Conservation (phyloP, 2,113 vertebrate genomes). For the Neotoma lepida region DNA sequence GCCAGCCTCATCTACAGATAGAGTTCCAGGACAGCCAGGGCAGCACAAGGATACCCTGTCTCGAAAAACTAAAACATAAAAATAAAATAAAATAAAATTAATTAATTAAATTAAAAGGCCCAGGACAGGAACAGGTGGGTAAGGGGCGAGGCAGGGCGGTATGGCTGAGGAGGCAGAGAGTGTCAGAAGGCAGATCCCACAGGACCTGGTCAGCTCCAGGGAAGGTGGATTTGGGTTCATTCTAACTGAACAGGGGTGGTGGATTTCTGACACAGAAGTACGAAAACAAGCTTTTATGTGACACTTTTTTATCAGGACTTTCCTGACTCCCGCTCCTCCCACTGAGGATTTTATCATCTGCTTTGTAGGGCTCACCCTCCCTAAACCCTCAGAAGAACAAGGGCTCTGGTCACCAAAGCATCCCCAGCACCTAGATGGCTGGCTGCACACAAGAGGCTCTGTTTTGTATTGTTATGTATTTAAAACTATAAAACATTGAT, state of each 20-base stretch:
- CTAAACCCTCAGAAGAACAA: not conserved
- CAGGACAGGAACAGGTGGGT: not conserved
- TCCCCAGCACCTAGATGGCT: not conserved
- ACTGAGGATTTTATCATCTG: not conserved
- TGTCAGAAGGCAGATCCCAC: not conserved
- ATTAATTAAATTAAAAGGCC: not conserved
- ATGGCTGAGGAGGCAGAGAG: too few species aligned
- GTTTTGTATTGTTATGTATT: conserved; percentile 62
- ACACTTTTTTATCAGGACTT: not conserved
- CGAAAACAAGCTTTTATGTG: not conserved
- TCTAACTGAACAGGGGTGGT: not conserved
- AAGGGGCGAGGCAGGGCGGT: too few species aligned
- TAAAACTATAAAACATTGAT: conserved; percentile 87
- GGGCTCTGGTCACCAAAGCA: not conserved
- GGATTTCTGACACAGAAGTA: not conserved
- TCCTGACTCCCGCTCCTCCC: not conserved
- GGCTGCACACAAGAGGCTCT: not conserved
- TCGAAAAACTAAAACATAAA: not conserved
- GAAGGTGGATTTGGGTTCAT: not conserved
- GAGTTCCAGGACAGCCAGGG: not conserved
- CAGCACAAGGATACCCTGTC: not conserved
- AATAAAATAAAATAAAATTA: not conserved
- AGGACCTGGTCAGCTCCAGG: not conserved
- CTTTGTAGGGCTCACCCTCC: not conserved
- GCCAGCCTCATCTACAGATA: too few species aligned